Conservation (phyloP, 2,888 invertebrate species). For the Charanyca ferruginea region DNA sequence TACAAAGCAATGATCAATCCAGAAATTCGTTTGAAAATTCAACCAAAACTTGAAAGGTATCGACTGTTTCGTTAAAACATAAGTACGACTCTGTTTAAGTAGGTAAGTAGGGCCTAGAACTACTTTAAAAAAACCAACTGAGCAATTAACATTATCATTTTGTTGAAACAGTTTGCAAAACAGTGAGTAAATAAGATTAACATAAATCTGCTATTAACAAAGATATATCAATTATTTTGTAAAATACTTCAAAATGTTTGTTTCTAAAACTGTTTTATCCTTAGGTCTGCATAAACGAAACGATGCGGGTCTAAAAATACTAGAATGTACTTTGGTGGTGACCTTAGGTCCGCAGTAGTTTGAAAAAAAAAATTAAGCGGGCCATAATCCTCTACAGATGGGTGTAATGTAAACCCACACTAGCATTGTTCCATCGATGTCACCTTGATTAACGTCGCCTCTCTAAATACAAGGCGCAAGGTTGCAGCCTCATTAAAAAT, state of each 20-base stretch:
- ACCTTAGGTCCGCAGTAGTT: neutral
- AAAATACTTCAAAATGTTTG: neutral
- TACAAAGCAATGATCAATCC: neutral
- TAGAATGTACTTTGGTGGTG: neutral
- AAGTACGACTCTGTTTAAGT: neutral
- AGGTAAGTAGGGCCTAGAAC: too few species aligned
- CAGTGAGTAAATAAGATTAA: constrained; percentile 4
- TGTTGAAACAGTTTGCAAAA: constrained; percentile 19
- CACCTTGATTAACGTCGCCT: constrained; percentile 74
- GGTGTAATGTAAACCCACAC: constrained; percentile 69
- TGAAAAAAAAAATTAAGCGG: constrained; percentile 6
- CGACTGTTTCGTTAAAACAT: too few species aligned
- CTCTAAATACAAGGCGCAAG: constrained; percentile 72
- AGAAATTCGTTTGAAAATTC: neutral
- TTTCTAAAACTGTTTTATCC: constrained; percentile 9
- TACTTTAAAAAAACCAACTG: constrained; percentile 23
- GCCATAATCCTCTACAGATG: constrained; percentile 34
- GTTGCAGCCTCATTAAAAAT: constrained; percentile 66
- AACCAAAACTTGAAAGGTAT: neutral
- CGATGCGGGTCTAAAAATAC: neutral
- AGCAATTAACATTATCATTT: constrained; percentile 26
- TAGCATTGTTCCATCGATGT: constrained; percentile 71
- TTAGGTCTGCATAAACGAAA: constrained; percentile 2
- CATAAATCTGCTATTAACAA: constrained; percentile 14
- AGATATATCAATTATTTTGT: constrained; percentile 16